phyloP scores from a whole-genome alignment of 2,888 invertebrate species.

The Melitaea athalia region DNA sequence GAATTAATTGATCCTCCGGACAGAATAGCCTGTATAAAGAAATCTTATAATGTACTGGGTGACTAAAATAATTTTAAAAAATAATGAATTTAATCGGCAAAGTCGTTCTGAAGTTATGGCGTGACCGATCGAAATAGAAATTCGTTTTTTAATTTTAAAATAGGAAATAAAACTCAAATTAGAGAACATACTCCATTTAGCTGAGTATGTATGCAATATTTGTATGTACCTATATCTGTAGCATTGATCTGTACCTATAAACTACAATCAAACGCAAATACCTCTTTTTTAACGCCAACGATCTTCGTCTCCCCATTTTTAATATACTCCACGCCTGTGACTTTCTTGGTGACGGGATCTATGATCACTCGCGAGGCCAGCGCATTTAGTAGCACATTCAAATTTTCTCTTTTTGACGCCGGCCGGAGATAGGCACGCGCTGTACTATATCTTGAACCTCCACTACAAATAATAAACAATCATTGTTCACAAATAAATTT shows the following conservation, averaged over 20 bases:
- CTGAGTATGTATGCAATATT: too few relatives aligned
- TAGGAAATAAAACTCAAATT: too few relatives aligned
- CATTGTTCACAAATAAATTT: neutral
- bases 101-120: neutral
- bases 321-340: slow-evolving; percentile 83
- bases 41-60: neutral
- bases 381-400: slow-evolving; percentile 84
- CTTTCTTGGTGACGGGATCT: slow-evolving; percentile 72
- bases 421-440: slow-evolving; percentile 85
- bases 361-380: slow-evolving; percentile 82
- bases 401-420: slow-evolving; percentile 79
- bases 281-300: slow-evolving; percentile 80
- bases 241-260: neutral
- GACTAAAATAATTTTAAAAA: neutral
- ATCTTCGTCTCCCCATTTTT: slow-evolving; percentile 72
- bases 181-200: too few relatives aligned
- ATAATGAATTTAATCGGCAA: neutral
- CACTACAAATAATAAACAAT: slow-evolving; percentile 55
- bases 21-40: slow-evolving; percentile 74
- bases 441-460: slow-evolving; percentile 84
- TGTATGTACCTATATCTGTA: too few relatives aligned
- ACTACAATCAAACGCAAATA: slow-evolving; percentile 40
- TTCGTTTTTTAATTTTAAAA: too few relatives aligned
- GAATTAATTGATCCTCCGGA: slow-evolving; percentile 86
- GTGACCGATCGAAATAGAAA: too few relatives aligned